Conservation (phyloP, 2,888 invertebrate genomes). For the Rhagophthalmus giganteus region DNA sequence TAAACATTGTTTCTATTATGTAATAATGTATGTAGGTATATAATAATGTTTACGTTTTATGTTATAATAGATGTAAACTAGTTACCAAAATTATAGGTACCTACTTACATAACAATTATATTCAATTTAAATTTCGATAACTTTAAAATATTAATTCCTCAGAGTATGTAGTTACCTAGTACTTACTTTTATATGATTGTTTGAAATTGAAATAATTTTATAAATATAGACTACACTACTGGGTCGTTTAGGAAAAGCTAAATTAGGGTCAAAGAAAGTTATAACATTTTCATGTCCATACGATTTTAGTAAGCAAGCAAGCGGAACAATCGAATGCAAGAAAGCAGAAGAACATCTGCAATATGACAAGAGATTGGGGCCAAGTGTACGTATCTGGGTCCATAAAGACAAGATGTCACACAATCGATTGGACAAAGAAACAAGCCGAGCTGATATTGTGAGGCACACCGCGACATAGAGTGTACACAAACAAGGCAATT, state of each 20-base stretch:
- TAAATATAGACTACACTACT: too few relatives aligned
- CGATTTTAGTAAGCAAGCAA: slow-evolving; percentile 22
- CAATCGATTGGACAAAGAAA: slow-evolving; percentile 54
- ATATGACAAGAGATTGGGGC: slow-evolving; percentile 47
- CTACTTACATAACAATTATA: too few relatives aligned
- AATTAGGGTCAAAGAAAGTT: slow-evolving; percentile 24
- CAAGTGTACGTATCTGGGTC: slow-evolving; percentile 46
- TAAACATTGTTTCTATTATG: too few relatives aligned
- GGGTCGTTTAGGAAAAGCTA: not conserved
- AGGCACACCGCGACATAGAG: slow-evolving; percentile 46
- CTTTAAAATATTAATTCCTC: too few relatives aligned
- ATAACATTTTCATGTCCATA: slow-evolving; percentile 24
- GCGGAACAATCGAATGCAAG: slow-evolving; percentile 31
- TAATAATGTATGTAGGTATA: too few relatives aligned
- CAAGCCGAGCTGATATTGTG: slow-evolving; percentile 49
- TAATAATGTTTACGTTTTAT: too few relatives aligned
- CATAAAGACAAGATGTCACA: slow-evolving; percentile 56
- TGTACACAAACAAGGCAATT: slow-evolving; percentile 53
- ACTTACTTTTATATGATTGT: too few relatives aligned
- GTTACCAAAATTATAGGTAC: too few relatives aligned
- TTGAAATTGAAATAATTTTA: too few relatives aligned
- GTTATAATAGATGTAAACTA: too few relatives aligned
- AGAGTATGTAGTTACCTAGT: too few relatives aligned
- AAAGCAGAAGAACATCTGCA: slow-evolving; percentile 41
- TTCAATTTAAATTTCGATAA: too few relatives aligned